Base-by-base conservation (phyloP, 2,888 invertebrate species). In the Heliothis peltigera region DNA sequence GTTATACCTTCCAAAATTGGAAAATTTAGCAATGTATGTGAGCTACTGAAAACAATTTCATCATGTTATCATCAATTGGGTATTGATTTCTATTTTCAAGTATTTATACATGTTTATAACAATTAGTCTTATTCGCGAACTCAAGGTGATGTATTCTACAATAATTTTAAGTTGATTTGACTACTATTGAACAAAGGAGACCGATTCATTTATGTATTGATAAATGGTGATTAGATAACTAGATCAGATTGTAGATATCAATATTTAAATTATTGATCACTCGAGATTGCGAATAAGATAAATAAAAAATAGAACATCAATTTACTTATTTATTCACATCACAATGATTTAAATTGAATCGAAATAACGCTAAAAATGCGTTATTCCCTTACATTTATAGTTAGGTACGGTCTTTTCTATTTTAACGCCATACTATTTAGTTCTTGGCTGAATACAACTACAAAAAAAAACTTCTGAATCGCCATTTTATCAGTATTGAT, bases 361-460 rank as follows among this genome's bases (percentile, higher is more conserved):
- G 43, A 25, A 61, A 52, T 19, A 55, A 71, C 73, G 77, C 61
- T 19, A 77, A 51, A 52, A 76, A 58, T 73, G 61, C 55, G 77
- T 46, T 39, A 61, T 61, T 52, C 22, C 48, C 73, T 62, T 73
- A 73, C 47, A 55, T 58, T 61, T 47, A 76, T 76, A 74, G 25
- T 77, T 71, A 77, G 77, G 77, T 73, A 74, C 61, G 71, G 53
- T 74, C 71, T 72, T 56, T 73, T 77, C 66, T 74, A 74, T 65
- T 55, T 42, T 70, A 58, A 64, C 48, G 61, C 51, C 64, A 57
- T 54, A n/a, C 46, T 47, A 52, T 49, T 74, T 65, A 39, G 51
- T 52, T 58, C 58, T 53, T 61, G 51, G 60, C 61, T 35, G 49
- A 61, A 71, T 77, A 58, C 19, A 70, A 60, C 39, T 64, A 64